Percentiles rank a stretch among this genome's conserved stretches.
Evolutionary conservation across 2,888 invertebrate species (phyloP).

Genomic region (Oxycera nigricornis): DNA sequence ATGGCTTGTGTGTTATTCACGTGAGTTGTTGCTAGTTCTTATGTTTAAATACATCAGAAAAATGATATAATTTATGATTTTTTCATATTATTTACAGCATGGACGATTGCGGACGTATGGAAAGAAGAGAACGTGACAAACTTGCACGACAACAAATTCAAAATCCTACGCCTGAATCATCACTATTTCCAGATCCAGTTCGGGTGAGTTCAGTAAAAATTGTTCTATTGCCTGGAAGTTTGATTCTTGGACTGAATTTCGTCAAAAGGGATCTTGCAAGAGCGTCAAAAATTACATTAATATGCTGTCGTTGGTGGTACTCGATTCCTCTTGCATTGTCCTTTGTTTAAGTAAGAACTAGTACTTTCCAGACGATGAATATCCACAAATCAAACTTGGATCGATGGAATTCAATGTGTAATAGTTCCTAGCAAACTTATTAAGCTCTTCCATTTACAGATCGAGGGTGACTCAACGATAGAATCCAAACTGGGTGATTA

Average conservation of each 20-base stretch:
- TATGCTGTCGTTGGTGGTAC: too few relatives aligned
- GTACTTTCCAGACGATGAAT: too few relatives aligned
- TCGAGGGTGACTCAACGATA: slow-evolving; percentile 58
- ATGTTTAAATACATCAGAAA: background rate
- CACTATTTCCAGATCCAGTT: slow-evolving; percentile 60
- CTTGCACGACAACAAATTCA: slow-evolving; percentile 59
- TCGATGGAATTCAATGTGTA: too few relatives aligned
- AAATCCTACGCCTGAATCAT: slow-evolving; percentile 56
- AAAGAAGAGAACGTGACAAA: slow-evolving; percentile 61
- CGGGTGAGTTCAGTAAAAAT: slow-evolving; percentile 52
- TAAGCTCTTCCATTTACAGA: slow-evolving; percentile 21
- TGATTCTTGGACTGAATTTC: too few relatives aligned
- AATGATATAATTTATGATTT: background rate
- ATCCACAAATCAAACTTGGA: too few relatives aligned
- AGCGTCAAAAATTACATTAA: too few relatives aligned
- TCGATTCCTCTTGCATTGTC: too few relatives aligned
- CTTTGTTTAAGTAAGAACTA: too few relatives aligned
- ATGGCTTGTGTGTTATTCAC: background rate
- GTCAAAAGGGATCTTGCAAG: too few relatives aligned
- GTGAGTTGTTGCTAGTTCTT: background rate
- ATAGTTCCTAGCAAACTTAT: background rate
- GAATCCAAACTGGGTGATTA: slow-evolving; percentile 59
- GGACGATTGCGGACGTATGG: slow-evolving; percentile 60
- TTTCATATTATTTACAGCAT: slow-evolving; percentile 53
- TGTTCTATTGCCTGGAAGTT: too few relatives aligned